phyloP scores from a whole-genome alignment of 2,888 invertebrate species.

The Brachylomia viminalis region DNA sequence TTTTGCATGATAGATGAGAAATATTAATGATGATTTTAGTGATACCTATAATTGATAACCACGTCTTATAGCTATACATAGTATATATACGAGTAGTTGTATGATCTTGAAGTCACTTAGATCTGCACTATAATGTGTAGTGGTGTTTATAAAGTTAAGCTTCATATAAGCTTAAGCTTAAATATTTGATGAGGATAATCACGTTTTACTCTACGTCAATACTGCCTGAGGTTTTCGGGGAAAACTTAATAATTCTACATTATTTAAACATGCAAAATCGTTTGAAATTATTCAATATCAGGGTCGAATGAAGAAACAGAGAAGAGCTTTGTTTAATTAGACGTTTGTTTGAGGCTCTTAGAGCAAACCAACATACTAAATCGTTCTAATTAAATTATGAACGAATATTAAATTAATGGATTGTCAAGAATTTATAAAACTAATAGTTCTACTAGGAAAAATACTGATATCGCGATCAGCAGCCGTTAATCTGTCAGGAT shows the following conservation, averaged over 20 bases:
- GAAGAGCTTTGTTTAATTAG: not conserved
- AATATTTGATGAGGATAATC: slow-evolving; percentile 32
- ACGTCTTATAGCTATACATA: too few species aligned
- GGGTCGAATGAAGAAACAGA: not conserved
- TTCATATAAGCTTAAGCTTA: too few species aligned
- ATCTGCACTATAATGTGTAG: slow-evolving; percentile 19
- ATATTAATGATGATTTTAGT: slow-evolving; percentile 35
- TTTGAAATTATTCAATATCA: slow-evolving; percentile 5
- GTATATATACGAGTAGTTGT: not conserved
- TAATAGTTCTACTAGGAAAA: slow-evolving; percentile 35
- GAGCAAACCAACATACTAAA: not conserved
- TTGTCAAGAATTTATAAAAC: slow-evolving; percentile 9
- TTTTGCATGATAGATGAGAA: slow-evolving; percentile 25
- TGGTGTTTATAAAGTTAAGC: slow-evolving; percentile 21
- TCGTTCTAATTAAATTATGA: not conserved
- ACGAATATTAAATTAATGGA: not conserved
- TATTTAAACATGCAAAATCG: slow-evolving; percentile 4
- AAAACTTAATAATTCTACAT: slow-evolving; percentile 26
- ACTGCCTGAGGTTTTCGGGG: slow-evolving; percentile 18
- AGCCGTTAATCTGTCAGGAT: slow-evolving; percentile 40
- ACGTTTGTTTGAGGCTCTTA: not conserved
- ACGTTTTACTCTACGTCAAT: slow-evolving; percentile 23
- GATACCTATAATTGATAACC: too few species aligned
- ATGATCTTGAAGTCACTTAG: slow-evolving; percentile 32
- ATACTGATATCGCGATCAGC: slow-evolving; percentile 13